Evolutionary conservation across 1,140 invertebrate genomes (phyloP).

Genomic region (Zeugodacus cucurbitae): DNA sequence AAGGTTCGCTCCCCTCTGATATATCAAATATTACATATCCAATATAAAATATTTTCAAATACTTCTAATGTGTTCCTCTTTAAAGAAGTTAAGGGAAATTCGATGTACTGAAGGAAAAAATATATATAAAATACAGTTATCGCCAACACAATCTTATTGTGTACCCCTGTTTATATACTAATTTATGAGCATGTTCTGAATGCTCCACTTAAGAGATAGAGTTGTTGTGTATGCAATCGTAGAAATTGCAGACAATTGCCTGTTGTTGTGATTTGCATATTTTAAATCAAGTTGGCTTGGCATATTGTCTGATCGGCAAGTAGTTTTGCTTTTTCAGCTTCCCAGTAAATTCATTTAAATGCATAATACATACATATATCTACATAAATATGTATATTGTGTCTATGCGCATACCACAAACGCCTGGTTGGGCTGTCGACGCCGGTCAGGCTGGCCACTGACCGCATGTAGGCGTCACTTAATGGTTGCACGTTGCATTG

Average conservation of each 20-base stretch:
- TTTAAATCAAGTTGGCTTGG: neutral
- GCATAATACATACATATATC: neutral
- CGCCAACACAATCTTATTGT: too few species aligned
- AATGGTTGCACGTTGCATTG: conserved; percentile 21
- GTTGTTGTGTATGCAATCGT: neutral
- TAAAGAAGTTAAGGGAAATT: too few species aligned
- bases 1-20: too few species aligned
- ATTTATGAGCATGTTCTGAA: neutral
- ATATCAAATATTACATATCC: too few species aligned
- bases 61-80: too few species aligned
- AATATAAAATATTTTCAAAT: too few species aligned
- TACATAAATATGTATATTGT: neutral
- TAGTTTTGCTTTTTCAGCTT: neutral
- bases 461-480: conserved; percentile 33
- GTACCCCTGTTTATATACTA: neutral
- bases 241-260: conserved; percentile 13
- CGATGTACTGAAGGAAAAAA: too few species aligned
- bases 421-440: neutral
- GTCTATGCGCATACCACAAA: neutral
- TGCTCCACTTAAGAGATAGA: conserved; percentile 23
- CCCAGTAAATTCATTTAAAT: neutral
- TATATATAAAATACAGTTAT: too few species aligned
- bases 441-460: conserved; percentile 19
- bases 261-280: conserved; percentile 22
- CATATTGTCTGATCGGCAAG: neutral